Conservation (phyloP, 92 coral and sea anemone species). For the Meandrina meandrites region DNA sequence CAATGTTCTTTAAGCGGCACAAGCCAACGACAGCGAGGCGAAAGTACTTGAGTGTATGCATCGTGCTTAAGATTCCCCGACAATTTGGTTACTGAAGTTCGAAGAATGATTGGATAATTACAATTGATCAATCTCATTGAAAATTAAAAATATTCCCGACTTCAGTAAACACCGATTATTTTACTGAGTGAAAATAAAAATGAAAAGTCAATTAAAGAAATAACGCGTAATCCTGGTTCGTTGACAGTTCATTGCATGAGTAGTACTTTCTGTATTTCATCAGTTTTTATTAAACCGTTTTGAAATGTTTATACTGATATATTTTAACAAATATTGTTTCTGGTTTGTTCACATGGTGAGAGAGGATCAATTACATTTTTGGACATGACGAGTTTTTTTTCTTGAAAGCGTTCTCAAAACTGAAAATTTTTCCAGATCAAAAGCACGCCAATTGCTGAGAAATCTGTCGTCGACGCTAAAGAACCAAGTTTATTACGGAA, state of each 20-base stretch:
- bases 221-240: background rate
- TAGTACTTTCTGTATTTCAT: background rate
- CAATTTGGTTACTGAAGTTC: background rate
- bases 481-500: background rate
- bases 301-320: background rate
- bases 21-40: background rate
- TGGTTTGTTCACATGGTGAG: background rate
- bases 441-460: background rate
- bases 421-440: background rate
- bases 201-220: background rate
- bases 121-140: constrained; percentile 1
- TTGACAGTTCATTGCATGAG: background rate
- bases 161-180: background rate
- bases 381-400: background rate
- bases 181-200: background rate
- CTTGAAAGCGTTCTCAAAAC: background rate
- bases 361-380: background rate
- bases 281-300: background rate
- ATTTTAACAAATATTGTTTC: background rate
- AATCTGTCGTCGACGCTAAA: background rate
- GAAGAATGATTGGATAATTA: background rate
- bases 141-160: constrained; percentile 2
- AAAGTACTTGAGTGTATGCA: background rate
- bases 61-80: constrained; percentile 4
- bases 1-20: background rate